These are phyloP conservation scores for Dendrolimus punctatus DNA, from an alignment of 1,140 invertebrate genomes.

Conservation along the genomic window DNA sequence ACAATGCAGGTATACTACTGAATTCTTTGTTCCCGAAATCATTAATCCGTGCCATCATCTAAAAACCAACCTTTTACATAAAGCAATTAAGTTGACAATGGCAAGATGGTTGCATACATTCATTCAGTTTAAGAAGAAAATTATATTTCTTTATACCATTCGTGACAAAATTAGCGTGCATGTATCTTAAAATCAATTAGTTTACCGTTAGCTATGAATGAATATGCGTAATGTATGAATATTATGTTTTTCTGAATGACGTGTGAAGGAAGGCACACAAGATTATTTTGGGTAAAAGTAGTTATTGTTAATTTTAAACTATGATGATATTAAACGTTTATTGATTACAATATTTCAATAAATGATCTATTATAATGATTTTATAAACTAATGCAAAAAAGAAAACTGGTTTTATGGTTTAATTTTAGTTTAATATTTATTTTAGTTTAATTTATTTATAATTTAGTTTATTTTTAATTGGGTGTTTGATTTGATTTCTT, in stretches of 20 bases:
- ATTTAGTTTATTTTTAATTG: too few relatives aligned
- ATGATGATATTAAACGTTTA: neutral
- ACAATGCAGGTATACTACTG: conserved; percentile 48
- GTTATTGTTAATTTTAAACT: neutral
- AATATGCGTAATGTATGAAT: conserved; percentile 2
- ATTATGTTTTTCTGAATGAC: conserved; percentile 6
- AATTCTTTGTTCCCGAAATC: conserved; percentile 37
- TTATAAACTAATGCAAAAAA: too few relatives aligned
- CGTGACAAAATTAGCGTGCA: conserved; percentile 38
- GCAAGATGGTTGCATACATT: neutral
- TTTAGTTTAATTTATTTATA: too few relatives aligned
- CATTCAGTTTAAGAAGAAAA: neutral
- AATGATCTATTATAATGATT: too few relatives aligned
- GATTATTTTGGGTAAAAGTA: neutral
- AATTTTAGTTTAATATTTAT: too few relatives aligned
- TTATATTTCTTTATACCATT: conserved; percentile 25
- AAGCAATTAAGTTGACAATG: neutral
- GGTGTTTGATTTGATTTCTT: too few relatives aligned
- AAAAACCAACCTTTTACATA: neutral
- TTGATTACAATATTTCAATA: too few relatives aligned
- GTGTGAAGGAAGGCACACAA: neutral
- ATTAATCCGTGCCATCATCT: neutral
- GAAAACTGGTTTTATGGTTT: too few relatives aligned
- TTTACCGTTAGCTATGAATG: conserved; percentile 4
- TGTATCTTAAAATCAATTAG: conserved; percentile 4